Conservation (phyloP, 2,113 vertebrate genomes). For the Callipepla squamata region DNA sequence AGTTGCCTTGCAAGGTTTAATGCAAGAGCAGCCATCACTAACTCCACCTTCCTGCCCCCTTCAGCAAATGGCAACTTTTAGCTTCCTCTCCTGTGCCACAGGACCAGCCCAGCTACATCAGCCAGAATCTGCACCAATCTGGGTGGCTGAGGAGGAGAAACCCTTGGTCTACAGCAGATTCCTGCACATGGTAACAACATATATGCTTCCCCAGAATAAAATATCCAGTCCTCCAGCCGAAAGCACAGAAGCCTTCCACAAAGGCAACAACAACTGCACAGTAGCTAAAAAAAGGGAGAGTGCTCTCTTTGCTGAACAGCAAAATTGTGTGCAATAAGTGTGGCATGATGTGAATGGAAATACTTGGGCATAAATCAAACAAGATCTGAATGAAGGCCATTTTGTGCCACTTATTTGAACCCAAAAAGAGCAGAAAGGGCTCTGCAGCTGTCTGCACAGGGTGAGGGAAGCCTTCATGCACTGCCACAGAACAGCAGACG, state of each 20-base stretch:
- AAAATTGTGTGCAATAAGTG: neutral
- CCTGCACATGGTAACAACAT: neutral
- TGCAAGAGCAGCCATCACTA: neutral
- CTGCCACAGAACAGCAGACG: constrained; percentile 28
- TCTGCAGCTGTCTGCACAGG: rapidly evolving
- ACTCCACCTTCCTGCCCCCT: neutral
- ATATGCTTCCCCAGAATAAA: neutral
- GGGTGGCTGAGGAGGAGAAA: neutral
- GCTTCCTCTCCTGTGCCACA: too few relatives aligned
- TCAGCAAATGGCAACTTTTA: neutral
- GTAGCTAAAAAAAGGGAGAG: neutral
- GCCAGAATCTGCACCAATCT: neutral
- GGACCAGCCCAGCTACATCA: neutral
- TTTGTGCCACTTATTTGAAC: neutral
- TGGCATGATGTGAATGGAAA: neutral
- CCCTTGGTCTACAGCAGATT: neutral
- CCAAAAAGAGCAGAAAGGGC: neutral
- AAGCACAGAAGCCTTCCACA: neutral
- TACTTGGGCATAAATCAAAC: neutral
- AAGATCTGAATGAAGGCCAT: neutral
- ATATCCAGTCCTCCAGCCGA: rapidly evolving
- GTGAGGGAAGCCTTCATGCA: neutral
- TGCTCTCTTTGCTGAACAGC: neutral
- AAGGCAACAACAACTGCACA: rapidly evolving
- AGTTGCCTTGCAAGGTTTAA: neutral